Percentiles rank a stretch among this genome's conserved stretches.
Conservation (phyloP, 2,888 invertebrate species). For the Mimas tiliae region DNA sequence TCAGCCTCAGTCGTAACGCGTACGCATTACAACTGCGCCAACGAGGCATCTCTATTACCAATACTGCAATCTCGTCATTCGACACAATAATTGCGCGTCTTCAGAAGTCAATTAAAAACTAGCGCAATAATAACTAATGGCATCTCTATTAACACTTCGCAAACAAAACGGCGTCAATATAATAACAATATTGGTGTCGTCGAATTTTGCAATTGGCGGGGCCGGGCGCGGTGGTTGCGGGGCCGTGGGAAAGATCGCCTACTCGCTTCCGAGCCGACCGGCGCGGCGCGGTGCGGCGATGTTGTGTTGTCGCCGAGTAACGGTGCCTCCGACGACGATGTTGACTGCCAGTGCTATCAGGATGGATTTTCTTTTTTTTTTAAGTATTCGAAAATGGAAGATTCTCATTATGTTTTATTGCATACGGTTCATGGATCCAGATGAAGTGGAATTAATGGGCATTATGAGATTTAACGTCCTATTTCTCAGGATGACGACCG, state of each 20-base stretch:
- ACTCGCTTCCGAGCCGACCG: slow-evolving; percentile 40
- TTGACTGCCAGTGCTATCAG: not conserved
- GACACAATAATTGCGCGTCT: too few relatives aligned
- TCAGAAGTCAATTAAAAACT: not conserved
- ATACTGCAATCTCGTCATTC: too few relatives aligned
- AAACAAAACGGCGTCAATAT: not conserved
- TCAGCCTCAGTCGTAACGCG: too few relatives aligned
- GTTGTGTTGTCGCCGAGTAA: slow-evolving; percentile 56
- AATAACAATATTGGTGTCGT: not conserved
- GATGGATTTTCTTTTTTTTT: too few relatives aligned
- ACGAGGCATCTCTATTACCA: too few relatives aligned
- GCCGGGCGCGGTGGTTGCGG: slow-evolving; percentile 40
- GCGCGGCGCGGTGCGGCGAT: not conserved
- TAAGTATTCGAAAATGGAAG: too few relatives aligned
- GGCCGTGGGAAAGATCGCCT: slow-evolving; percentile 74
- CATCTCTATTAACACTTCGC: not conserved
- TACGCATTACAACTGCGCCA: too few relatives aligned
- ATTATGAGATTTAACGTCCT: too few relatives aligned
- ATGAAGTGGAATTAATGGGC: too few relatives aligned
- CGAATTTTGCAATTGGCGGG: slow-evolving; percentile 54
- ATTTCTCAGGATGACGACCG: too few relatives aligned
- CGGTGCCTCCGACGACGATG: slow-evolving; percentile 44
- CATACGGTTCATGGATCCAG: too few relatives aligned
- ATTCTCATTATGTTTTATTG: too few relatives aligned
- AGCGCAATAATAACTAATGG: not conserved